phyloP scores from a whole-genome alignment of 1,140 invertebrate species.

The Camponotus vicinus region DNA sequence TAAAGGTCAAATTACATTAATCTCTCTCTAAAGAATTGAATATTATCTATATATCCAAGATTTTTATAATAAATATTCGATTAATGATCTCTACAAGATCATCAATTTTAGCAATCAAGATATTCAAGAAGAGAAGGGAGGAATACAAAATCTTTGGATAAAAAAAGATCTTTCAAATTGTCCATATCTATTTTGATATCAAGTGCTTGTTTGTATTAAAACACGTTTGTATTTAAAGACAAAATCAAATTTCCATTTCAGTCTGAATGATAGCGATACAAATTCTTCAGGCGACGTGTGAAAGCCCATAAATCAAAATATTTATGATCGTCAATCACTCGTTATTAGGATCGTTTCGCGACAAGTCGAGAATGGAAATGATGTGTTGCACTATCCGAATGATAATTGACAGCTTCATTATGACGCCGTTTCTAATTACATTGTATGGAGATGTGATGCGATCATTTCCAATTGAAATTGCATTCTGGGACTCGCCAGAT shows the following conservation, averaged over 20 bases:
- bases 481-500: slow-evolving; percentile 30
- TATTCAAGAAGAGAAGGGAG: background rate
- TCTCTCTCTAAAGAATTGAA: background rate
- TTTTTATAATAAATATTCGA: background rate
- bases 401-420: slow-evolving; percentile 63
- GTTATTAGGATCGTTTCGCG: slow-evolving; percentile 5
- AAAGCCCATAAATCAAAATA: slow-evolving; percentile 13
- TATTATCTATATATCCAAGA: background rate
- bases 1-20: background rate
- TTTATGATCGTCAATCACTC: slow-evolving; percentile 34
- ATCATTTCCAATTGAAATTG: slow-evolving; percentile 60
- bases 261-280: background rate
- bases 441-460: slow-evolving; percentile 33
- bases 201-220: too few relatives aligned
- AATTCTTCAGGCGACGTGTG: background rate
- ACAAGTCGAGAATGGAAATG: slow-evolving; percentile 52
- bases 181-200: background rate
- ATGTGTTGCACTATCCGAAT: slow-evolving; percentile 17
- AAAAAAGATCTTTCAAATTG: background rate
- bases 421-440: slow-evolving; percentile 60
- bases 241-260: background rate
- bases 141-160: background rate
- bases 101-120: background rate
- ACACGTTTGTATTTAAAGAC: background rate
- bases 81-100: background rate